Percentiles rank a stretch among this genome's conserved stretches.
phyloP scores from a whole-genome alignment of 2,113 vertebrate species.

The Anser brachyrhynchus region DNA sequence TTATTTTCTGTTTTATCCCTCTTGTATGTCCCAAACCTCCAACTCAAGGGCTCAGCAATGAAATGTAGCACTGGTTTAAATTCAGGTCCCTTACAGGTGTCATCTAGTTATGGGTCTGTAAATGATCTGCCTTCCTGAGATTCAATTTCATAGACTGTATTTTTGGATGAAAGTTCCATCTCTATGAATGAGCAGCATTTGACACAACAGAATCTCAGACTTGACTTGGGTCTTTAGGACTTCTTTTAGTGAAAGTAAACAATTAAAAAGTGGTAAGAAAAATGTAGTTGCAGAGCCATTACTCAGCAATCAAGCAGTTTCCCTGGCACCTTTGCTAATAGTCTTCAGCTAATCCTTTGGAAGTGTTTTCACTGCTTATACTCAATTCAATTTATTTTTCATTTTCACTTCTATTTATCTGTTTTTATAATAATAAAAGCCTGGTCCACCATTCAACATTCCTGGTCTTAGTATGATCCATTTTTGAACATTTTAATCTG shows the following conservation, averaged over 20 bases:
- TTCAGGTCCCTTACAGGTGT: background rate
- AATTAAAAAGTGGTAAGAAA: background rate
- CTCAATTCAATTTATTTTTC: background rate
- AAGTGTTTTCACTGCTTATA: background rate
- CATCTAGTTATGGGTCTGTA: background rate
- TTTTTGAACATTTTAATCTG: slow-evolving; percentile 38
- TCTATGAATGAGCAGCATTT: background rate
- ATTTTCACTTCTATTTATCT: background rate
- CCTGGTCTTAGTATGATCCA: background rate
- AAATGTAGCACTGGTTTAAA: background rate
- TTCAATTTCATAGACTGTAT: background rate
- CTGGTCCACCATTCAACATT: background rate
- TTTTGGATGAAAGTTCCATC: background rate
- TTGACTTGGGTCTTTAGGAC: background rate
- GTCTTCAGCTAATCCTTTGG: slow-evolving; percentile 1
- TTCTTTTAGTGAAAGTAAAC: background rate
- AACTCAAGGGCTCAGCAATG: background rate
- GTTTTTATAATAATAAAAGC: background rate
- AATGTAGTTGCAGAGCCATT: background rate
- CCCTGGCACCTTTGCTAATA: background rate
- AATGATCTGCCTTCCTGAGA: background rate
- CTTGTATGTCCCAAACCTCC: background rate
- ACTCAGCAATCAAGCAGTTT: background rate
- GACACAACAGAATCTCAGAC: background rate
- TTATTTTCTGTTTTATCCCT: background rate